Base-by-base conservation (phyloP, 2,888 invertebrate species). In the Conistra vaccinii region DNA sequence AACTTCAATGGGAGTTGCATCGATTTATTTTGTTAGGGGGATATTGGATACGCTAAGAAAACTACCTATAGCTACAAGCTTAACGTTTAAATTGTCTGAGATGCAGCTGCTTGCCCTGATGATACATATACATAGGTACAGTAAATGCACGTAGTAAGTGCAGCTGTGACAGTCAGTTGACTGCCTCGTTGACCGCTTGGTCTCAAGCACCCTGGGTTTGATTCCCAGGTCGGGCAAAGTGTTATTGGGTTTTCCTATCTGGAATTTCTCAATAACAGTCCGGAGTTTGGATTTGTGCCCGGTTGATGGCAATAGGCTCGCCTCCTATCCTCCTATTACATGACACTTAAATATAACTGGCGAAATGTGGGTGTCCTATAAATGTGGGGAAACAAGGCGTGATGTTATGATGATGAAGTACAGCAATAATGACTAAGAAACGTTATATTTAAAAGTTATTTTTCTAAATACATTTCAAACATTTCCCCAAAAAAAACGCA, bases 1-100 rank as follows among this genome's bases (percentile, higher is more conserved):
- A 63, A 74, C 72, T 75, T 79, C 71, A 75, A 79, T 79, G 76
- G 78, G 73, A 71, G 78, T 48, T 75, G 73, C 80, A 84, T 75
- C 72, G 86, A 86, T 86, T 81, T 78, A 73, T 79, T 73, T 80
- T 65, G 61, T 73, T 60, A 3, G 29, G 57, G 69, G 53, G 76
- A 73, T 70, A 82, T 68, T 57, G 58, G 14, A 62, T 69, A 58
- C 35, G 51, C 14, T 62, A 12, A 62, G 35, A 53, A 26, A 63
- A 45, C 26, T 53, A 39, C 23, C 2, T 60, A 48, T 17, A 26
- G 2, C 14, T 55, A 62, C 12, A 42, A 35, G n/a, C 14, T 32
- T 10, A 51, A 29, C 12, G 14, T 26, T 70, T 51, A n/a, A n/a
- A 57, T 39, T 53, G 2, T 4, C 12, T 23, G n/a, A 78, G 14